Conservation (phyloP, 2,888 invertebrate genomes). For the Stenchaetothrips biformis region DNA sequence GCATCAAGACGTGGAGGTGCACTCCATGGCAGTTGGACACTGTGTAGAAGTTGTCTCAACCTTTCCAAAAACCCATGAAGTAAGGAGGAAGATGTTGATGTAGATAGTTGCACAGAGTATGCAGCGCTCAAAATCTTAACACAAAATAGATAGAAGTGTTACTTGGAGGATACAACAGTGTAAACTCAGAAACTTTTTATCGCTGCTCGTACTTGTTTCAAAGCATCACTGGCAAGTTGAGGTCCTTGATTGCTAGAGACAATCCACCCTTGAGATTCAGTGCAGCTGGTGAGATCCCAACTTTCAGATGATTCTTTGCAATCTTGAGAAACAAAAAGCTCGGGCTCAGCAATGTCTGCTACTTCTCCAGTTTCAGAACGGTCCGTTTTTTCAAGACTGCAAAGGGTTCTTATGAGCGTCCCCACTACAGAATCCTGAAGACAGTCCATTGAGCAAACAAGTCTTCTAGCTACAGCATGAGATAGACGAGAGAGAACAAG, state of each 20-base stretch:
- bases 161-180: neutral
- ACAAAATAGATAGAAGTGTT: conserved; percentile 44
- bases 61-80: conserved; percentile 61
- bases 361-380: neutral
- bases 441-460: conserved; percentile 75
- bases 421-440: conserved; percentile 78
- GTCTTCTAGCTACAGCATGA: conserved; percentile 68
- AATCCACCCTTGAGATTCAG: conserved; percentile 4
- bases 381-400: conserved; percentile 56
- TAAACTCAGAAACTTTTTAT: neutral
- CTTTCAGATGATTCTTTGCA: neutral
- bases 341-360: neutral
- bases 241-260: conserved; percentile 1
- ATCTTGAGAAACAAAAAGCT: conserved; percentile 1
- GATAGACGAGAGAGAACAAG: conserved; percentile 69
- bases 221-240: conserved; percentile 59
- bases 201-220: conserved; percentile 62
- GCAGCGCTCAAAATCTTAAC: conserved; percentile 52
- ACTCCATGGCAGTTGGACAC: conserved; percentile 58
- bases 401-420: conserved; percentile 70
- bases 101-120: conserved; percentile 67
- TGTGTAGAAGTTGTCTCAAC: conserved; percentile 59
- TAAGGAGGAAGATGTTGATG: conserved; percentile 59
- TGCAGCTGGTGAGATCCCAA: neutral
- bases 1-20: conserved; percentile 49